Base-by-base conservation (phyloP, 2,888 invertebrate species). In the Baronia brevicornis region DNA sequence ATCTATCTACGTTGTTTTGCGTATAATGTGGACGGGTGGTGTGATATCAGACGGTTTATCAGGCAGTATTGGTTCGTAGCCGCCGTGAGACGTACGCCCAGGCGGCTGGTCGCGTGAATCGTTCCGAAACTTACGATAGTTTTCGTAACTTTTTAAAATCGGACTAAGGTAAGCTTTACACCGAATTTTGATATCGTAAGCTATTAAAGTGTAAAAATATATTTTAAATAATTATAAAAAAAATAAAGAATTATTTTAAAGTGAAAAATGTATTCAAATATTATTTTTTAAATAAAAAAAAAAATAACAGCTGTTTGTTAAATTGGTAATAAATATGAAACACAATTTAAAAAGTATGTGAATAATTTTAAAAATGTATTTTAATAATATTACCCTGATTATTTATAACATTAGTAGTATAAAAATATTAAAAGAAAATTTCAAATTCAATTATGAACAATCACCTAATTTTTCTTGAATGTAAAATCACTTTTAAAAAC, bases 81-180 rank as follows among this genome's bases (percentile, higher is more conserved):
- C 50, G 54, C 49, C 44, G 39, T 43, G 46, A 38, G 39, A 42
- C 48, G 53, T 54, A 62, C 73, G 73, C 54, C 49, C 39, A 38
- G 33, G 13, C 27, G 24, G 28, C 33, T 45, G 39, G 40, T 41
- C 33, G 35, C 38, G 38, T 37, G 33, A 22, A 18, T 31, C 17
- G 38, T 20, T 9, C 21, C 38, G 9, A 19, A 25, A 30, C n/a
- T 8, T 25, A 28, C 25, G 32, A 24, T 25, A 37, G 36, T 26
- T 21, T 5, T n/a, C 7, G 12, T 14, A 35, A 37, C 37, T 33
- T 37, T 33, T 28, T 3, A 17, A 15, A 19, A 28, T 26, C 26
- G 5, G 31, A 18, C 9, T 22, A 20, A 19, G 33, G 36, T 36
- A 28, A 36, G 36, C n/a, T n/a, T n/a, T n/a, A n/a, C n/a, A n/a